These are phyloP conservation scores for Protodeltote pygarga DNA, from an alignment of 2,888 invertebrate genomes.

Conservation along the genomic window DNA sequence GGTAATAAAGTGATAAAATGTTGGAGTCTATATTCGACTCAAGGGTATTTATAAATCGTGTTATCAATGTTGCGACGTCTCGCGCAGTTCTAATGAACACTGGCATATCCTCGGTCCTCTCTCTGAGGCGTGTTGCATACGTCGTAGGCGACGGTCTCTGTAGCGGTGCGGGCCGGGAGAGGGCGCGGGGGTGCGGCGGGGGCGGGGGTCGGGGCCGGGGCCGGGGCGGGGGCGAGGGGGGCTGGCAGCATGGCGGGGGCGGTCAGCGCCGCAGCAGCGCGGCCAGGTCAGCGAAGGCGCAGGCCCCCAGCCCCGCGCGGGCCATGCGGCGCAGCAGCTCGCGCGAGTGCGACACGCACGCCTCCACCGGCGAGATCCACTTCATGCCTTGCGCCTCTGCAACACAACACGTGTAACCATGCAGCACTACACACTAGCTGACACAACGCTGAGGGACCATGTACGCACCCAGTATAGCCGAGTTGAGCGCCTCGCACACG, in stretches of 20 bases:
- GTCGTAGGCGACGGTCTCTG: too few relatives aligned
- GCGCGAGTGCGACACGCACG: slow-evolving; percentile 96
- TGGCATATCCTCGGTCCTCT: background rate
- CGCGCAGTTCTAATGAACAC: too few relatives aligned
- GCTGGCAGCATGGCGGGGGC: slow-evolving; percentile 70
- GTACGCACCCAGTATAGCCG: slow-evolving; percentile 96
- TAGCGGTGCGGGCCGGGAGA: background rate
- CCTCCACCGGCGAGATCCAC: slow-evolving; percentile 96
- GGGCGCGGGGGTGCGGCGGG: slow-evolving; percentile 9
- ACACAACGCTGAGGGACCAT: background rate
- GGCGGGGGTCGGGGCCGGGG: slow-evolving; percentile 17
- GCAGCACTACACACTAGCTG: background rate
- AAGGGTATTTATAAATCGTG: too few relatives aligned
- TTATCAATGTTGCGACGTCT: too few relatives aligned
- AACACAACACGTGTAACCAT: slow-evolving; percentile 6
- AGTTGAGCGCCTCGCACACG: slow-evolving; percentile 98
- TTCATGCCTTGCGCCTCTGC: slow-evolving; percentile 97
- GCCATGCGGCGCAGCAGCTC: slow-evolving; percentile 96
- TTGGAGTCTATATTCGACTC: too few relatives aligned
- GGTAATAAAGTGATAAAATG: background rate
- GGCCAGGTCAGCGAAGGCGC: slow-evolving; percentile 97
- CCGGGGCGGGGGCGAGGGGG: slow-evolving; percentile 39
- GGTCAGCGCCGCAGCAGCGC: slow-evolving; percentile 92
- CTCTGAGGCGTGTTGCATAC: too few relatives aligned
- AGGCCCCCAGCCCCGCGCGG: slow-evolving; percentile 95